Evolutionary conservation across 2,888 invertebrate genomes (phyloP).

Genomic region (Panorpa germanica): DNA sequence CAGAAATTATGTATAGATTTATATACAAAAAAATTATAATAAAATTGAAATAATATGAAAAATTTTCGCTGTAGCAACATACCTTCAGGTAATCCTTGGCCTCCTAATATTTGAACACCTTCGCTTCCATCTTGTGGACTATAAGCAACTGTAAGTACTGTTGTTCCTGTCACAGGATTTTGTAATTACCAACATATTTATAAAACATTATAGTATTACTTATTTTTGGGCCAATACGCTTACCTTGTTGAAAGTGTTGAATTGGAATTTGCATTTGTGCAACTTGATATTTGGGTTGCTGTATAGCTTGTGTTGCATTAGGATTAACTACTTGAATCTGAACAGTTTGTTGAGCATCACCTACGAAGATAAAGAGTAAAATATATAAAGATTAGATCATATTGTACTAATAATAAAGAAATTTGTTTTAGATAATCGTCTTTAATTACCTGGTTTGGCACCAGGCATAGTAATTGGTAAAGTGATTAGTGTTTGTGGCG

Average conservation of each 20-base stretch:
- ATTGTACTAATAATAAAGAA: slow-evolving; percentile 3
- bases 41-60: slow-evolving; percentile 1
- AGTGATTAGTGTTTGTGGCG: slow-evolving; percentile 49
- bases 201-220: slow-evolving; percentile 7
- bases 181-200: slow-evolving; percentile 7
- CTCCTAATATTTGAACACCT: slow-evolving; percentile 35
- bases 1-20: not conserved
- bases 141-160: slow-evolving; percentile 57
- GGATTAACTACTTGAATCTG: slow-evolving; percentile 58
- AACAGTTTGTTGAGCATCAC: slow-evolving; percentile 58
- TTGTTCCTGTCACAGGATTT: slow-evolving; percentile 25
- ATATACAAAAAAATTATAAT: slow-evolving; percentile 7
- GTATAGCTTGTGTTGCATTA: slow-evolving; percentile 29
- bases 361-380: slow-evolving; percentile 15
- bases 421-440: not conserved
- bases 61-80: no score
- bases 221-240: no score
- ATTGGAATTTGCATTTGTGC: slow-evolving; percentile 52
- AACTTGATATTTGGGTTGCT: slow-evolving; percentile 55
- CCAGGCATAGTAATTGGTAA: slow-evolving; percentile 61
- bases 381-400: not conserved
- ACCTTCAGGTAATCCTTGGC: slow-evolving; percentile 28
- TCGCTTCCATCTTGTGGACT: slow-evolving; percentile 39
- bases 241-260: slow-evolving; percentile 53
- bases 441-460: slow-evolving; percentile 34